phyloP scores from a whole-genome alignment of 2,888 invertebrate genomes.

The Scaptomyza polygonia region DNA sequence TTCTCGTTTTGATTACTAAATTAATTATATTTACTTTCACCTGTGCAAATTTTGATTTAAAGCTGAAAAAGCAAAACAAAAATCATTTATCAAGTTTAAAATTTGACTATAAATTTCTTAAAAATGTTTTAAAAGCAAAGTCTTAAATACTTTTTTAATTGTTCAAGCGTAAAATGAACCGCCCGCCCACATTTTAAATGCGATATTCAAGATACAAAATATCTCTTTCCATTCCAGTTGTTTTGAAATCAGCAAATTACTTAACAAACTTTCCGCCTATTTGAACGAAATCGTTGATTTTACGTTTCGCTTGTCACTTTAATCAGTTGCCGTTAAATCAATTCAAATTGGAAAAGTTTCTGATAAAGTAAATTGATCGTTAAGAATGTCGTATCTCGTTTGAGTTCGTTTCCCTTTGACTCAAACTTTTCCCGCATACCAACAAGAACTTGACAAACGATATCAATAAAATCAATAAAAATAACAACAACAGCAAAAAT shows the following conservation, averaged over 20 bases:
- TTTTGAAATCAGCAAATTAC: neutral
- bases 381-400: constrained; percentile 17
- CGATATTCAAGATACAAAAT: neutral
- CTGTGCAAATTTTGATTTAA: too few species aligned
- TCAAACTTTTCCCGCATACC: constrained; percentile 8
- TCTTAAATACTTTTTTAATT: neutral
- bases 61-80: too few species aligned
- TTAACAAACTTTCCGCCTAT: constrained; percentile 7
- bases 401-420: neutral
- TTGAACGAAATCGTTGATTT: constrained; percentile 13
- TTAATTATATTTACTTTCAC: too few species aligned
- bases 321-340: constrained; percentile 44
- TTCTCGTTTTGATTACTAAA: too few species aligned
- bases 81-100: too few species aligned
- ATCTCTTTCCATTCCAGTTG: neutral
- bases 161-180: neutral
- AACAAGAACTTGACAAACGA: constrained; percentile 4
- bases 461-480: constrained; percentile 18
- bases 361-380: constrained; percentile 46
- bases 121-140: neutral
- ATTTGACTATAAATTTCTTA: too few species aligned
- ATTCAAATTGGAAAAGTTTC: constrained; percentile 55
- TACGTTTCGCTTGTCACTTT: constrained; percentile 20
- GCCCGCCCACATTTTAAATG: neutral
- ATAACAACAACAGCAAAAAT: constrained; percentile 25